Conservation (phyloP, 2,888 invertebrate species). For the Dorcus parallelipipedus region DNA sequence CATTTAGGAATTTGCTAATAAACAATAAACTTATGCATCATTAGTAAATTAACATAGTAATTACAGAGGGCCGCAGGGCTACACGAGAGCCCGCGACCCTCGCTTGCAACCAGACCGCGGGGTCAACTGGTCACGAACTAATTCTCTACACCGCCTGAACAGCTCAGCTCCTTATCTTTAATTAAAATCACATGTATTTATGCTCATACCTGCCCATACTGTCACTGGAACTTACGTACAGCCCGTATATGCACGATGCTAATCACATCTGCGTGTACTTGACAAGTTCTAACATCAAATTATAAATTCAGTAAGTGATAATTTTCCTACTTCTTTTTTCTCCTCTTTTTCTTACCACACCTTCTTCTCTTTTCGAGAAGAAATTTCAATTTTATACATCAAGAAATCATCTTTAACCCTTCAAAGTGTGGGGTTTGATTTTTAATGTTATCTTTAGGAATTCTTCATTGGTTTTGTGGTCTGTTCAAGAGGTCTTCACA, state of each 20-base stretch:
- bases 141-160: not conserved
- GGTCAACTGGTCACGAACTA: conserved; percentile 29
- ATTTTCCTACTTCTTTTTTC: too few species aligned
- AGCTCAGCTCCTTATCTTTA: conserved; percentile 35
- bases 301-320: too few species aligned
- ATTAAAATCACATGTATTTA: conserved; percentile 42
- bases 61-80: conserved; percentile 25
- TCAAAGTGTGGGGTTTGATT: too few species aligned
- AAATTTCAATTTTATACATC: too few species aligned
- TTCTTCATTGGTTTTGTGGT: too few species aligned
- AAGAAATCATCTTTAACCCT: too few species aligned
- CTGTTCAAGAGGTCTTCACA: too few species aligned
- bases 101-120: conserved; percentile 14
- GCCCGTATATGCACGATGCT: conserved; percentile 30
- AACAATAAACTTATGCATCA: conserved; percentile 26
- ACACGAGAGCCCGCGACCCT: conserved; percentile 22
- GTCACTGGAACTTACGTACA: conserved; percentile 39
- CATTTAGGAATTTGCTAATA: too few species aligned
- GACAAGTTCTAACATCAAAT: too few species aligned
- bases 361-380: too few species aligned
- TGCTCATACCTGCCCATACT: conserved; percentile 40
- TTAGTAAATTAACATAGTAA: conserved; percentile 30
- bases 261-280: not conserved
- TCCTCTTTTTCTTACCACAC: too few species aligned
- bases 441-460: too few species aligned